A percentile compares a stretch with the other conserved stretches of the same genome.
These are phyloP conservation scores for Pseudomugil tenellus DNA, from an alignment of 2,797 vertebrate species.

Conservation along the genomic window DNA sequence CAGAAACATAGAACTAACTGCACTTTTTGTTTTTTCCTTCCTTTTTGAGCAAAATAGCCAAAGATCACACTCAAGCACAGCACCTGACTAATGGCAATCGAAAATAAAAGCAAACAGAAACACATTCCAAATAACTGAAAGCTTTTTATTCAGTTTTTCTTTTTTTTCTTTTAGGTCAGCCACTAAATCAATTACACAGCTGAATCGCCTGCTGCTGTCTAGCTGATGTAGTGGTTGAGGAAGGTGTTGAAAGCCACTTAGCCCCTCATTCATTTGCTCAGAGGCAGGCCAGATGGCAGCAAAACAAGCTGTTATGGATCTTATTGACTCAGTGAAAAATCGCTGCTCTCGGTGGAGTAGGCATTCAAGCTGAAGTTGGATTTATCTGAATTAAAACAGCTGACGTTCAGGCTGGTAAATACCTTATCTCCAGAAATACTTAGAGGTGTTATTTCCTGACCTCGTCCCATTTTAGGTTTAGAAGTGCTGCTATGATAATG, in stretches of 20 bases:
- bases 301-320: constrained; percentile 66
- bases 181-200: constrained; percentile 61
- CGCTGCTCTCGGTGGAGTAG: constrained; percentile 20
- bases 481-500: not conserved
- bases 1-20: no score
- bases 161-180: constrained; percentile 43
- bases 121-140: constrained; percentile 49
- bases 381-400: constrained; percentile 10
- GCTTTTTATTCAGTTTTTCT: constrained; percentile 12
- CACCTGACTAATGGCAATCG: constrained; percentile 48
- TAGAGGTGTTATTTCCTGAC: not conserved
- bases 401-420: constrained; percentile 4
- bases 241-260: constrained; percentile 66
- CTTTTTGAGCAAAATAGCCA: constrained; percentile 8
- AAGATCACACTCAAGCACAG: constrained; percentile 14
- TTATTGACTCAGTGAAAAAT: constrained; percentile 48
- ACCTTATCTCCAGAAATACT: constrained; percentile 4
- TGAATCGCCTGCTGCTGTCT: constrained; percentile 57
- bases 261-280: constrained; percentile 55
- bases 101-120: constrained; percentile 48
- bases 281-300: constrained; percentile 61
- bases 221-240: constrained; percentile 36
- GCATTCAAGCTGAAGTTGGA: constrained; percentile 17
- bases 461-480: not conserved
- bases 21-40: not conserved